Conservation (phyloP, 2,797 vertebrate genomes). For the Neosilurus hyrtlii region DNA sequence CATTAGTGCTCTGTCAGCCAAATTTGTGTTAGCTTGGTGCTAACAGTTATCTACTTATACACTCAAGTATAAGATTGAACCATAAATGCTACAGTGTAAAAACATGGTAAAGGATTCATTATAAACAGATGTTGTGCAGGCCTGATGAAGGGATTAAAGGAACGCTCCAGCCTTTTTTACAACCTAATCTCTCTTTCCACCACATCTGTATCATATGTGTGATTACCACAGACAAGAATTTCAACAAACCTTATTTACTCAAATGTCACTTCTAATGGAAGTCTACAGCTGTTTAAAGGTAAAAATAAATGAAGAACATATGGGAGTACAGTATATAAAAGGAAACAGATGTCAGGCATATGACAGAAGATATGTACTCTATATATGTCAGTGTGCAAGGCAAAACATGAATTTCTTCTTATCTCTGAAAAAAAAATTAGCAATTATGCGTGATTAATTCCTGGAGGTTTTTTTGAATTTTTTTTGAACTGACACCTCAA, state of each 20-base stretch:
- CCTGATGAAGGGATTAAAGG: neutral
- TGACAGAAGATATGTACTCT: neutral
- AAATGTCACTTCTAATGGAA: neutral
- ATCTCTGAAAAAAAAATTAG: neutral
- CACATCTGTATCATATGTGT: slow-evolving; percentile 21
- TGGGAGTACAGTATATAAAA: neutral
- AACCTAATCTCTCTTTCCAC: neutral
- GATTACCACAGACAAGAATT: slow-evolving; percentile 3
- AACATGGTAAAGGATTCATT: slow-evolving; percentile 13
- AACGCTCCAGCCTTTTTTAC: slow-evolving; percentile 1
- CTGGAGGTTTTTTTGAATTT: neutral
- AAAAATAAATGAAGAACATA: neutral
- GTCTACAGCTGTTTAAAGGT: neutral
- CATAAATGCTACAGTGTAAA: neutral
- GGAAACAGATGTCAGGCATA: neutral
- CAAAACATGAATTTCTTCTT: neutral
- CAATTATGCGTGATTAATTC: neutral
- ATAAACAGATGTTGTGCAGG: slow-evolving; percentile 17
- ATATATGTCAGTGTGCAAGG: neutral
- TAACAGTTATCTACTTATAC: neutral
- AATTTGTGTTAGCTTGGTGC: neutral
- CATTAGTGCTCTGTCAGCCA: neutral
- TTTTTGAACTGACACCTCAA: neutral
- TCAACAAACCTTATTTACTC: neutral
- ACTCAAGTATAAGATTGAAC: neutral